These are phyloP conservation scores for Drosophila bocki DNA, from an alignment of 1,140 invertebrate genomes.

Conservation along the genomic window DNA sequence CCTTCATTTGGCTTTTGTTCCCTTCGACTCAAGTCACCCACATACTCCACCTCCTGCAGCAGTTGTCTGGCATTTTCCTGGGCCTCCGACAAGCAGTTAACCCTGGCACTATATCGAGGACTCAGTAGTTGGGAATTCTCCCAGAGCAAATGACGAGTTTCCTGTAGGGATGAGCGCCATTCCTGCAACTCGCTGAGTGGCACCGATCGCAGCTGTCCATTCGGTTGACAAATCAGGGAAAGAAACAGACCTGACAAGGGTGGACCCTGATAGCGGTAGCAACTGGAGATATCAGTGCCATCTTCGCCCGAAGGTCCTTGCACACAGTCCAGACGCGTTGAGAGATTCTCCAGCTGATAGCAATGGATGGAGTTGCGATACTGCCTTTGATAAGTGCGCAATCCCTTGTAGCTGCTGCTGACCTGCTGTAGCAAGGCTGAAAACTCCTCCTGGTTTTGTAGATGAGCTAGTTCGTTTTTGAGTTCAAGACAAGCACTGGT, in stretches of 20 bases:
- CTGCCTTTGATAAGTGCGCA: slow-evolving; percentile 62
- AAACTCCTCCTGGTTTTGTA: slow-evolving; percentile 25
- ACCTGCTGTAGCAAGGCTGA: slow-evolving; percentile 37
- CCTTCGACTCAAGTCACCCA: slow-evolving; percentile 24
- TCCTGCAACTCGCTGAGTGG: slow-evolving; percentile 65
- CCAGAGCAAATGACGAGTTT: slow-evolving; percentile 72
- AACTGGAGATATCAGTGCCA: slow-evolving; percentile 52
- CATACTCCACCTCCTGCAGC: slow-evolving; percentile 60
- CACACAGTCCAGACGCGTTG: slow-evolving; percentile 55
- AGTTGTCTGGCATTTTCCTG: slow-evolving; percentile 47
- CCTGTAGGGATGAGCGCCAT: slow-evolving; percentile 61
- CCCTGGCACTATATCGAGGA: slow-evolving; percentile 5
- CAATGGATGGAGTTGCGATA: slow-evolving; percentile 48
- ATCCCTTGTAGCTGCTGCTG: slow-evolving; percentile 57
- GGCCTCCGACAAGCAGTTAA: slow-evolving; percentile 30
- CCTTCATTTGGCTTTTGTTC: slow-evolving; percentile 38
- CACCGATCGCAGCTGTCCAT: slow-evolving; percentile 69
- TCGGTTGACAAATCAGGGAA: slow-evolving; percentile 52
- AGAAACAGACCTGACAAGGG: slow-evolving; percentile 53
- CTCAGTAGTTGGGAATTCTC: slow-evolving; percentile 56
- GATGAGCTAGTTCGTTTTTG: background rate
- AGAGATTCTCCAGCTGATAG: slow-evolving; percentile 68
- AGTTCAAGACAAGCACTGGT: slow-evolving; percentile 36
- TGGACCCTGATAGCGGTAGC: slow-evolving; percentile 64
- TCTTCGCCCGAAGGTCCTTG: slow-evolving; percentile 19